A percentile compares a stretch with the other conserved stretches of the same genome.
Conservation (phyloP, 2,113 vertebrate genomes). For the Cephalophus harveyi region DNA sequence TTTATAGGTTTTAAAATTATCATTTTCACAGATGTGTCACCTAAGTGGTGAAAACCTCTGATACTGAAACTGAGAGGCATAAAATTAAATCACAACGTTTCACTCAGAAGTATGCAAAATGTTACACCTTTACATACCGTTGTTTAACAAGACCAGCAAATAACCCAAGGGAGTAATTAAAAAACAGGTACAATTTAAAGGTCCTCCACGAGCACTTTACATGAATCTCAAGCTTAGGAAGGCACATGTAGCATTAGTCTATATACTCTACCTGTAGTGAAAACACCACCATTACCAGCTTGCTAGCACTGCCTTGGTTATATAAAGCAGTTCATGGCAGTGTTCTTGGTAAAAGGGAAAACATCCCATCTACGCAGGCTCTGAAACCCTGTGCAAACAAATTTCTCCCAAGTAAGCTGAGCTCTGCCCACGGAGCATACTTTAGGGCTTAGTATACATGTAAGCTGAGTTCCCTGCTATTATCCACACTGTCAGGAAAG, state of each 20-base stretch:
- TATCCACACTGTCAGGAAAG: slow-evolving; percentile 20
- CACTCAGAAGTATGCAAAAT: slow-evolving; percentile 1
- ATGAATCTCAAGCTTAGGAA: neutral
- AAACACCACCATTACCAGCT: neutral
- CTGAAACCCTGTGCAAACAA: slow-evolving; percentile 35
- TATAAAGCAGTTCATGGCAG: neutral
- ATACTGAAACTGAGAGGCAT: neutral
- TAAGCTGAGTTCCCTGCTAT: neutral
- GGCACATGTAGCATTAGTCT: neutral
- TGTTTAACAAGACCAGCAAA: neutral
- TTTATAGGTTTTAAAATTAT: neutral
- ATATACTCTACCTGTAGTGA: neutral
- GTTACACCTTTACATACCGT: neutral
- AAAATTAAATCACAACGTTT: slow-evolving; percentile 24
- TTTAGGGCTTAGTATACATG: slow-evolving; percentile 40
- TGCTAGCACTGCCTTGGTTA: neutral
- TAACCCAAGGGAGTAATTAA: neutral
- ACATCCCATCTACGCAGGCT: slow-evolving; percentile 1
- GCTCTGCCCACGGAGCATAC: slow-evolving; percentile 42
- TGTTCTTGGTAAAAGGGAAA: slow-evolving; percentile 28
- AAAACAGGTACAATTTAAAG: neutral
- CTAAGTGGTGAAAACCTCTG: neutral
- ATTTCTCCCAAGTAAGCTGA: slow-evolving; percentile 25
- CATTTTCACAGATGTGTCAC: neutral
- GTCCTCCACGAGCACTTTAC: neutral